Percentiles rank a stretch among this genome's conserved stretches.
These are phyloP conservation scores for Telenomus remus DNA, from an alignment of 1,140 invertebrate genomes.

Conservation along the genomic window DNA sequence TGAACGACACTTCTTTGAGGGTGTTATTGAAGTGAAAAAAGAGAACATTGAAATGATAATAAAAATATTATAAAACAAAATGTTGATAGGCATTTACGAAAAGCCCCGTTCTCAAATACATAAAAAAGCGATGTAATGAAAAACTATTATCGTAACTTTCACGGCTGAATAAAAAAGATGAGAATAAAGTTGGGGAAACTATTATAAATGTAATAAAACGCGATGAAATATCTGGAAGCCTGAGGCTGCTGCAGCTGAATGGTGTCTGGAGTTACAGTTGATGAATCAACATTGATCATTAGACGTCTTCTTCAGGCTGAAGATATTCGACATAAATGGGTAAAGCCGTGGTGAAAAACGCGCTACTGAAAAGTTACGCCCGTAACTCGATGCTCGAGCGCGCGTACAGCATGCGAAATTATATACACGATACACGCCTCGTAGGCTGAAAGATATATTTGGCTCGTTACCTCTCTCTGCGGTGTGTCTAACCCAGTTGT, in stretches of 20 bases:
- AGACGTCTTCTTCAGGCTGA: conserved; percentile 40
- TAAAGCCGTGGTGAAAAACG: conserved; percentile 30
- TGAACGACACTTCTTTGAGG: no score
- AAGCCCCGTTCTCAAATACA: not conserved
- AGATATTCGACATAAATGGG: conserved; percentile 29
- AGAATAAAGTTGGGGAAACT: conserved; percentile 1
- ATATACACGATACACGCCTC: conserved; percentile 33
- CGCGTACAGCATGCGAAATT: conserved; percentile 41
- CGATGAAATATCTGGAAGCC: conserved; percentile 21
- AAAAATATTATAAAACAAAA: conserved; percentile 1
- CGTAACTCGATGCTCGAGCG: conserved; percentile 24
- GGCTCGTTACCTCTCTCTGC: conserved; percentile 57
- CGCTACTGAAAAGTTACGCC: conserved; percentile 29
- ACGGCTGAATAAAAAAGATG: not conserved
- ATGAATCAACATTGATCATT: conserved; percentile 48
- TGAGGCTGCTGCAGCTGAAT: conserved; percentile 12
- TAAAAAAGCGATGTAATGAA: not conserved
- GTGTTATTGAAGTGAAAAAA: not conserved
- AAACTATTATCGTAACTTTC: conserved; percentile 3
- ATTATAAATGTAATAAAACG: conserved; percentile 3
- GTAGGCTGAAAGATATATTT: conserved; percentile 51
- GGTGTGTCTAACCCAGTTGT: conserved; percentile 67
- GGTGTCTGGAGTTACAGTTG: conserved; percentile 22
- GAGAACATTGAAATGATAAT: not conserved
- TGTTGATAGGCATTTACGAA: not conserved